These are phyloP conservation scores for Plecturocebus donacophilus DNA, from an alignment of 2,113 vertebrate species.

Conservation along the genomic window DNA sequence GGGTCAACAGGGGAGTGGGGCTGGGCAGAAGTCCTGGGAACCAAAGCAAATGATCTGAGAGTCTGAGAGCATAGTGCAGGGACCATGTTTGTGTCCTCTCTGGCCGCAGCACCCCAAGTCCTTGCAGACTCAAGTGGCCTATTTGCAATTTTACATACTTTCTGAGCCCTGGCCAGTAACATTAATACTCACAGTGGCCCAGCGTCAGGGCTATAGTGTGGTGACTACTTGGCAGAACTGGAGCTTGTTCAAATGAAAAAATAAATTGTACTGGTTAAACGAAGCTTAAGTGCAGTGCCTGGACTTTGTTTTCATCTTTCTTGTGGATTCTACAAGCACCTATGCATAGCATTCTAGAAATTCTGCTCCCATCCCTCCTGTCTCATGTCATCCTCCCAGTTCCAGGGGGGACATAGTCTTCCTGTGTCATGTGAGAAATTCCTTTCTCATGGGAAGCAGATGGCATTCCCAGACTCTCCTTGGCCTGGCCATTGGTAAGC, in stretches of 20 bases:
- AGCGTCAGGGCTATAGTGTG: background rate
- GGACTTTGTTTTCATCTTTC: background rate
- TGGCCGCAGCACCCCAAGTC: background rate
- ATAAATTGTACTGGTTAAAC: background rate
- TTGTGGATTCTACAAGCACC: background rate
- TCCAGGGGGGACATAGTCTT: fast-evolving
- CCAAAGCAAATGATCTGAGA: background rate
- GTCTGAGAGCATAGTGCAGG: background rate
- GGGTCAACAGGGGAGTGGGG: background rate
- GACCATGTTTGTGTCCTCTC: background rate
- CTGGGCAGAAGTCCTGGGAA: background rate
- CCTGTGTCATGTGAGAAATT: background rate
- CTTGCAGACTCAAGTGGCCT: fast-evolving
- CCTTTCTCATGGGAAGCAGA: background rate
- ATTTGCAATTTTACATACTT: background rate
- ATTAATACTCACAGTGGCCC: background rate
- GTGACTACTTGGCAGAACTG: background rate
- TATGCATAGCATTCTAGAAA: background rate
- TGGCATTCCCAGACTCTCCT: background rate
- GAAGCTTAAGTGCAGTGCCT: background rate
- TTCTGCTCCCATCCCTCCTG: background rate
- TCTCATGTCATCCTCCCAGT: background rate
- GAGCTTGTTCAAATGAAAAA: background rate
- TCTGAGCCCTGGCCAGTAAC: background rate
- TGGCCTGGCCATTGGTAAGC: background rate